phyloP scores from a whole-genome alignment of 2,797 vertebrate genomes.

The Acestrorhynchus altus region DNA sequence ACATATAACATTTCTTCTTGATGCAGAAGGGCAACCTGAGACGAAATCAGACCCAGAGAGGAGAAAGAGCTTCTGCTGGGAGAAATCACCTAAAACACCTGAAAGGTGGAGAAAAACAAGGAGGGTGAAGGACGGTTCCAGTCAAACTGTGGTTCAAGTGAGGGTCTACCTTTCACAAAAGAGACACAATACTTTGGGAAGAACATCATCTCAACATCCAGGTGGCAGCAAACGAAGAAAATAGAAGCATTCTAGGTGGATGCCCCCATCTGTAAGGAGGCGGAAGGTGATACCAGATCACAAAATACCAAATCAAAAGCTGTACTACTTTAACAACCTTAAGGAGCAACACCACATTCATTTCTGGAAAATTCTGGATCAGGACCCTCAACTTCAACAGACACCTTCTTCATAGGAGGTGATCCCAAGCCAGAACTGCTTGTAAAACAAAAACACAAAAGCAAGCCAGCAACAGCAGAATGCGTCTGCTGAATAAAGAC shows the following conservation, averaged over 20 bases:
- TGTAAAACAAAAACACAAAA: no score
- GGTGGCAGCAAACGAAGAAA: neutral
- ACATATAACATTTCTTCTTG: no score
- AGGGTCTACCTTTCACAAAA: neutral
- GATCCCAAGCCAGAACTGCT: neutral
- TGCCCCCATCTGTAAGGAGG: neutral
- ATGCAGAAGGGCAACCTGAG: neutral
- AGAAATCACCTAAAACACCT: slow-evolving; percentile 29
- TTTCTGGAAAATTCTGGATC: no score
- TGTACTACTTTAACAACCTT: no score
- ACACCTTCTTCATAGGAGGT: neutral
- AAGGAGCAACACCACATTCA: no score
- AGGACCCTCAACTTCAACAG: neutral
- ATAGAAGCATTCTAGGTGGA: neutral
- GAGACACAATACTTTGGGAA: neutral
- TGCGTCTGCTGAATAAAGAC: slow-evolving; percentile 74
- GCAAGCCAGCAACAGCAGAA: slow-evolving; percentile 44
- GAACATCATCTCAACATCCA: neutral
- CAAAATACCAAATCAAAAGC: neutral
- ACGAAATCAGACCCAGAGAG: neutral
- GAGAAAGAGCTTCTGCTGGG: neutral
- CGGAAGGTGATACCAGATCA: neutral
- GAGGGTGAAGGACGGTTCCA: neutral
- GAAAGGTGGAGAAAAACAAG: neutral
- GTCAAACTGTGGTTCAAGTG: neutral